Percentiles rank a stretch among this genome's conserved stretches.
Evolutionary conservation across 2,888 invertebrate genomes (phyloP).

Genomic region (Girardia tigrina): DNA sequence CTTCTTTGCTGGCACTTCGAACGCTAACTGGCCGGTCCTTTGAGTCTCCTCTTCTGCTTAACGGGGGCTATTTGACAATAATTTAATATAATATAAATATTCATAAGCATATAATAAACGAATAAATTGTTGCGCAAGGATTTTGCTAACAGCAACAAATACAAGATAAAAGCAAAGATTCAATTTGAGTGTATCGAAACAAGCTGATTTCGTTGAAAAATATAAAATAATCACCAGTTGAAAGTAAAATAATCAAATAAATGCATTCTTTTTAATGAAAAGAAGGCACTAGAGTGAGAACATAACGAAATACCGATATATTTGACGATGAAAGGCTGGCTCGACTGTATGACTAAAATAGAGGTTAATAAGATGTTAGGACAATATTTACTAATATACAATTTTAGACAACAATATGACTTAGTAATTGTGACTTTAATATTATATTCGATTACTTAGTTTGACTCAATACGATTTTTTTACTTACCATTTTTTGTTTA

Average conservation of each 20-base stretch:
- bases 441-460: neutral
- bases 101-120: too few species aligned
- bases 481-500: slow-evolving; percentile 13
- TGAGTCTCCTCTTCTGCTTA: slow-evolving; percentile 44
- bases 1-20: slow-evolving; percentile 41
- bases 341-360: neutral
- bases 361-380: neutral
- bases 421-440: neutral
- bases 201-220: too few species aligned
- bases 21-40: slow-evolving; percentile 48
- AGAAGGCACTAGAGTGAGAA: neutral
- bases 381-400: neutral
- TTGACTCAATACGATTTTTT: neutral
- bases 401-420: neutral
- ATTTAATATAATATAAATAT: neutral
- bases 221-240: neutral
- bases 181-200: neutral
- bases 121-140: too few species aligned
- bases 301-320: neutral
- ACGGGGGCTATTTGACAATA: slow-evolving; percentile 40
- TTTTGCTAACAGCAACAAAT: too few species aligned
- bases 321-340: neutral
- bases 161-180: too few species aligned
- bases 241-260: neutral
- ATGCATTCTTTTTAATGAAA: neutral